phyloP scores from a whole-genome alignment of 1,140 invertebrate genomes.

The Octopus bimaculoides region DNA sequence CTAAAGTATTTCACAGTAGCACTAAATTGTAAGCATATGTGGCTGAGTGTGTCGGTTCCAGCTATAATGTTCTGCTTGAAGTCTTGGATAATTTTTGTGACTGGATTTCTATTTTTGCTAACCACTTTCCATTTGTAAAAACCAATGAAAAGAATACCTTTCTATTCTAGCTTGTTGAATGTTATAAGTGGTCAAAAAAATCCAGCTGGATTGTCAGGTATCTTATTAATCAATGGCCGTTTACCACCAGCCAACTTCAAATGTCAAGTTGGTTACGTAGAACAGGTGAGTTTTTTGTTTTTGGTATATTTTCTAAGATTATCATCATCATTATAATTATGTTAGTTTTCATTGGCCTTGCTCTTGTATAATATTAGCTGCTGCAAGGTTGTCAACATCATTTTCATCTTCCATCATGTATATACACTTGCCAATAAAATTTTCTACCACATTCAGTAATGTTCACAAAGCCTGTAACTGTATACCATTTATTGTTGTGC shows the following conservation, averaged over 20 bases:
- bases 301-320: too few relatives aligned
- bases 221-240: constrained; percentile 51
- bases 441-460: too few relatives aligned
- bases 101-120: not conserved
- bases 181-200: constrained; percentile 55
- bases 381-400: too few relatives aligned
- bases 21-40: too few relatives aligned
- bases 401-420: too few relatives aligned
- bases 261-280: constrained; percentile 57
- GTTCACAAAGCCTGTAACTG: too few relatives aligned
- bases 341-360: too few relatives aligned
- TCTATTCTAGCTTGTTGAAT: constrained; percentile 50
- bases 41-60: not conserved
- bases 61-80: not conserved
- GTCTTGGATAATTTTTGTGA: not conserved
- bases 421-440: too few relatives aligned
- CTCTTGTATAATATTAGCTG: too few relatives aligned
- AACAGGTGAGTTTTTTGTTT: constrained; percentile 45
- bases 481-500: too few relatives aligned
- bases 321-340: too few relatives aligned
- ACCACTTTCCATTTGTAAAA: not conserved
- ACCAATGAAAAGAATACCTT: not conserved
- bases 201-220: constrained; percentile 42
- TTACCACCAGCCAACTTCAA: constrained; percentile 55
- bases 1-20: too few relatives aligned